phyloP scores from a whole-genome alignment of 2,113 vertebrate species.

The Bombycilla garrulus region DNA sequence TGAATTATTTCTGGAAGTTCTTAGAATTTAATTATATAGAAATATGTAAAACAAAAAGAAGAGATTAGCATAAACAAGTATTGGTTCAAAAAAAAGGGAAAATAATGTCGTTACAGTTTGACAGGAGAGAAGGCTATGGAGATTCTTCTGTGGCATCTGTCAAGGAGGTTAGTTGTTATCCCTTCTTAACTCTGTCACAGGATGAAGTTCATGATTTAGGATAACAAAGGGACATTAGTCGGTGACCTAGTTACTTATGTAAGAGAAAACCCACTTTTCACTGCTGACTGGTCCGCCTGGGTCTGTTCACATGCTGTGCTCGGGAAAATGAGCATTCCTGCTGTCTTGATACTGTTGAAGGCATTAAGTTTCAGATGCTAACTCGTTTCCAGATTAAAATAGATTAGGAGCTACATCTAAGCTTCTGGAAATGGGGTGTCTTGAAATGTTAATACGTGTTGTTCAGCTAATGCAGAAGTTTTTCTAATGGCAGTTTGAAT shows the following conservation, averaged over 20 bases:
- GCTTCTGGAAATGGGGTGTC: background rate
- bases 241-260: background rate
- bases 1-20: background rate
- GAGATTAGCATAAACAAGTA: background rate
- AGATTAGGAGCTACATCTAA: background rate
- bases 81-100: background rate
- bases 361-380: background rate
- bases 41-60: background rate
- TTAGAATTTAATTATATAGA: background rate
- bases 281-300: background rate
- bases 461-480: background rate
- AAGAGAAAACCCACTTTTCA: slow-evolving; percentile 12
- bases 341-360: background rate
- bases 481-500: background rate
- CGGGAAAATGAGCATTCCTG: background rate
- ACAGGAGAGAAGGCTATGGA: background rate
- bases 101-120: background rate
- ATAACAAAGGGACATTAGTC: background rate
- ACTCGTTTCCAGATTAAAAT: background rate
- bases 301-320: background rate
- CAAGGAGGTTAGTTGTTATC: background rate
- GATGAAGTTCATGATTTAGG: background rate
- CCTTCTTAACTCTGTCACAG: background rate
- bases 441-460: background rate
- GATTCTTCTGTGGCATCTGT: background rate